A percentile compares a stretch with the other conserved stretches of the same genome.
Conservation (phyloP, 2,113 vertebrate genomes). For the Gallinago media region DNA sequence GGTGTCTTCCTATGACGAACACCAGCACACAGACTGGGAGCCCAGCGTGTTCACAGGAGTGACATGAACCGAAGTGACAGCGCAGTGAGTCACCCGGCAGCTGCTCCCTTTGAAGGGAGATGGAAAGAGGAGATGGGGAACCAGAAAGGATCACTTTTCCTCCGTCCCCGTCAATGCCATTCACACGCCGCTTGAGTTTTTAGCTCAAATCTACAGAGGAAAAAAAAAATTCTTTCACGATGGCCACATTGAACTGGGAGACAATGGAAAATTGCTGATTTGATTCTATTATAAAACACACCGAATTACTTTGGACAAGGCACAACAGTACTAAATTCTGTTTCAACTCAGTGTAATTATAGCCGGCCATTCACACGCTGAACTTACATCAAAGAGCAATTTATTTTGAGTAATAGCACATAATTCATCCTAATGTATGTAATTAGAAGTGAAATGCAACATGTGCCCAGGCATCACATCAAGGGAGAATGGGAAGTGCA, state of each 20-base stretch:
- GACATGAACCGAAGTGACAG: background rate
- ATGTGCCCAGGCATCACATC: background rate
- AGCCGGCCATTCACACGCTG: background rate
- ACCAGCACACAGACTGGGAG: background rate
- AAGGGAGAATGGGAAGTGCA: background rate
- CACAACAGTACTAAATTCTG: background rate
- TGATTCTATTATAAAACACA: background rate
- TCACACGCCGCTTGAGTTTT: background rate
- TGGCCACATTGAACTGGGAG: background rate
- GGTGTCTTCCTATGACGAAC: background rate
- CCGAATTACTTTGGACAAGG: background rate
- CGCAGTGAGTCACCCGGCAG: background rate
- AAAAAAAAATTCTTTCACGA: background rate
- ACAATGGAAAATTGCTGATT: constrained; percentile 27
- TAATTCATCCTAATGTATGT: background rate
- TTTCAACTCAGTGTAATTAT: constrained; percentile 24
- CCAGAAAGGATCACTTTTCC: background rate
- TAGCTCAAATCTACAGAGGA: background rate
- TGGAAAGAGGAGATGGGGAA: background rate
- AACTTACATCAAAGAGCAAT: constrained; percentile 46
- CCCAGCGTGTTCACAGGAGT: background rate
- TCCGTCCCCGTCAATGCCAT: background rate
- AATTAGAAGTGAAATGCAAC: constrained; percentile 36
- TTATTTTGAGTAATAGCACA: constrained; percentile 18
- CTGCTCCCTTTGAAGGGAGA: background rate